These are phyloP conservation scores for Cyprinus carpio DNA, from an alignment of 2,113 vertebrate genomes.

Conservation along the genomic window DNA sequence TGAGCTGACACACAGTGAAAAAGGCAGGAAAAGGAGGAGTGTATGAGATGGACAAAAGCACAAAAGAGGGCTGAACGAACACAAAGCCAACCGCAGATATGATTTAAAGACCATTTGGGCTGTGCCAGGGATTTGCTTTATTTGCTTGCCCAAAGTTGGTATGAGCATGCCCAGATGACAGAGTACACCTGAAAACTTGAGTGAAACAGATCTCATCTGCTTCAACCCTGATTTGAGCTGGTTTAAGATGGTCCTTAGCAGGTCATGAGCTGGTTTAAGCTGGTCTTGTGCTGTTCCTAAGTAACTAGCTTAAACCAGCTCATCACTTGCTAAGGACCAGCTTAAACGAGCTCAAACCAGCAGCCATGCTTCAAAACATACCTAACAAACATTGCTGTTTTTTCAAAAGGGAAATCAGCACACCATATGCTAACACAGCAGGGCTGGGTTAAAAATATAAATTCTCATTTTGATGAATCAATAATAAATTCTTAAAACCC, in stretches of 20 bases:
- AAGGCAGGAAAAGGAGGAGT: not conserved
- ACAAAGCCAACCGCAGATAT: not conserved
- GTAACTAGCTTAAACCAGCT: too few relatives aligned
- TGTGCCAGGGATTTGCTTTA: constrained; percentile 21
- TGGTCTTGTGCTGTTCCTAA: too few relatives aligned
- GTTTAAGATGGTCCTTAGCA: too few relatives aligned
- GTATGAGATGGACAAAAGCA: not conserved
- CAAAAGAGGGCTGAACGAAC: not conserved
- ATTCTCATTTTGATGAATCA: too few relatives aligned
- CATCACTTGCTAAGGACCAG: too few relatives aligned
- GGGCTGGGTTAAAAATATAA: too few relatives aligned
- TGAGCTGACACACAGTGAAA: not conserved
- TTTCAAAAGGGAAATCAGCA: not conserved
- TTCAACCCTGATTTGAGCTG: not conserved
- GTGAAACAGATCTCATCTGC: not conserved
- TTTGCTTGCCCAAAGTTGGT: not conserved
- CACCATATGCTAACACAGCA: not conserved
- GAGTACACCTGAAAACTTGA: not conserved
- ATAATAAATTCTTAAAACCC: too few relatives aligned
- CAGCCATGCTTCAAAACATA: too few relatives aligned
- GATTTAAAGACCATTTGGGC: constrained; percentile 22
- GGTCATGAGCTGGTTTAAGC: too few relatives aligned
- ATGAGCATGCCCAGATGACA: constrained; percentile 27
- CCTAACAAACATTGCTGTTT: too few relatives aligned
- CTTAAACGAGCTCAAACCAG: too few relatives aligned